Conservation (phyloP, 2,113 vertebrate genomes). For the Hymenochirus boettgeri region DNA sequence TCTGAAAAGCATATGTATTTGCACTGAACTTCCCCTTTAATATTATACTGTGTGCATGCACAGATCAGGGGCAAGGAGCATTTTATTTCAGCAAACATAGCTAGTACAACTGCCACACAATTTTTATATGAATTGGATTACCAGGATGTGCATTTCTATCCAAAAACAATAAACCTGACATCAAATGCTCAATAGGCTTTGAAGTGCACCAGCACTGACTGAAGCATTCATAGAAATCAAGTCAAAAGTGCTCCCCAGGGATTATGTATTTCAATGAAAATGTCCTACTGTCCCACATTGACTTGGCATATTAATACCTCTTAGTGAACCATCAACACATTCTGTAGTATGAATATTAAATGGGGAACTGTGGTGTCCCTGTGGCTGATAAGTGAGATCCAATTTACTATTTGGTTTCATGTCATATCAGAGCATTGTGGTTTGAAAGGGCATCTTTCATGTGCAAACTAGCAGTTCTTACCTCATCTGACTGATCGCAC, state of each 20-base stretch:
- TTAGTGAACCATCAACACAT: slow-evolving; percentile 29
- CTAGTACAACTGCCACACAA: no score
- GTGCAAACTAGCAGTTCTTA: slow-evolving; percentile 52
- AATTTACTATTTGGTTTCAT: slow-evolving; percentile 31
- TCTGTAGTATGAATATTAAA: slow-evolving; percentile 27
- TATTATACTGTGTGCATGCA: no score
- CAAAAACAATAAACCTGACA: slow-evolving; percentile 30
- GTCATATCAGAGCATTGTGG: slow-evolving; percentile 51
- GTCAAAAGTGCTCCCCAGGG: slow-evolving; percentile 2
- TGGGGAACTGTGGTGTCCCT: slow-evolving; percentile 37
- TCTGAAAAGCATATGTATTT: no score
- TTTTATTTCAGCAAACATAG: no score
- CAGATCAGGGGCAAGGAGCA: no score
- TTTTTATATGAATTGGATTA: slow-evolving; percentile 12
- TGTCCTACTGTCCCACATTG: slow-evolving; percentile 25
- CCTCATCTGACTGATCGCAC: slow-evolving; percentile 53
- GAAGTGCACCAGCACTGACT: slow-evolving; percentile 15
- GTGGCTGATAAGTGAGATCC: slow-evolving; percentile 37
- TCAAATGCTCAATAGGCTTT: slow-evolving; percentile 23
- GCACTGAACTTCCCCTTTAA: no score
- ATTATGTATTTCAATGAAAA: slow-evolving; percentile 38
- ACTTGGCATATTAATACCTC: slow-evolving; percentile 42
- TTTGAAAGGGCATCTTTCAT: slow-evolving; percentile 59
- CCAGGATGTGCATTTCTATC: neutral
- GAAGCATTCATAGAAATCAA: slow-evolving; percentile 20